Conservation (phyloP, 2,797 vertebrate genomes). For the Aselliscus stoliczkanus region DNA sequence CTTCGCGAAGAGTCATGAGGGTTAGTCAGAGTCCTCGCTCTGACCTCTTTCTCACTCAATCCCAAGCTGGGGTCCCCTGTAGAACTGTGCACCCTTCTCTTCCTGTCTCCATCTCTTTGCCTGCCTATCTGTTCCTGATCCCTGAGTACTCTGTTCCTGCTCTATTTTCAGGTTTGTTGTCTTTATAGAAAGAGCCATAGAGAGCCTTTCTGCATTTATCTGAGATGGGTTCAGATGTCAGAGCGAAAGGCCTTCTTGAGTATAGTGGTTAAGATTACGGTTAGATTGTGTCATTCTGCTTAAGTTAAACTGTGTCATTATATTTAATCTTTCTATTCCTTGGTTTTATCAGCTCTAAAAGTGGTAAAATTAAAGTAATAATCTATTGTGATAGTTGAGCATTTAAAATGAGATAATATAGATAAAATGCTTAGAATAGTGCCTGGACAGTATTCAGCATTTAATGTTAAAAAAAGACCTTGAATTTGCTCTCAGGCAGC, state of each 20-base stretch:
- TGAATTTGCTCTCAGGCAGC: neutral
- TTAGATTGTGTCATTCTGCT: neutral
- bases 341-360: neutral
- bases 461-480: neutral
- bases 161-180: neutral
- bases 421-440: neutral
- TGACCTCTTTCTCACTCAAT: neutral
- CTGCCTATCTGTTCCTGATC: neutral
- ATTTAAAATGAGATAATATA: slow-evolving; percentile 22
- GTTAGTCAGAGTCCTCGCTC: neutral
- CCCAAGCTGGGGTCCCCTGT: neutral
- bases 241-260: neutral
- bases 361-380: neutral
- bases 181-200: neutral
- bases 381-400: neutral
- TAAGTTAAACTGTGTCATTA: neutral
- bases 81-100: neutral
- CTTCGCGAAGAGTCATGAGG: neutral
- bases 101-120: neutral
- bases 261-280: neutral
- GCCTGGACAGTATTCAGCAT: neutral
- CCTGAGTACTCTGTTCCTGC: neutral
- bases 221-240: neutral
- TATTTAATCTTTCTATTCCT: neutral
- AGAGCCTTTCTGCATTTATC: neutral